These are phyloP conservation scores for Porphyrio hochstetteri DNA, from an alignment of 2,113 vertebrate genomes.

Conservation along the genomic window DNA sequence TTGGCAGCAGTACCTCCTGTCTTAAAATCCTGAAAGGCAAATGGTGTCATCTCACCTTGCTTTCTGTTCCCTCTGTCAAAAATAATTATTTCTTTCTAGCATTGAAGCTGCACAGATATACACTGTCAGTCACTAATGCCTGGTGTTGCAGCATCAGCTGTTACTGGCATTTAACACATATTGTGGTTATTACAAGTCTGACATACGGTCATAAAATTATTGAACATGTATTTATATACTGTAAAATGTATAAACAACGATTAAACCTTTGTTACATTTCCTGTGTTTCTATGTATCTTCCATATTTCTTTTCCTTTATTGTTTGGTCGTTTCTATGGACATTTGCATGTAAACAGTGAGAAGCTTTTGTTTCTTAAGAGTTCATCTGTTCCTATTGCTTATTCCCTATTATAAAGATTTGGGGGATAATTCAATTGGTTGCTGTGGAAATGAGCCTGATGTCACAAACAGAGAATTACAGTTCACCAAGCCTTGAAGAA, in stretches of 20 bases:
- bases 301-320: background rate
- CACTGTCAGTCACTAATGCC: background rate
- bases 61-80: background rate
- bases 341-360: slow-evolving; percentile 30
- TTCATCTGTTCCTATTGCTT: slow-evolving; percentile 30
- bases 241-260: background rate
- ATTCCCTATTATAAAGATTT: slow-evolving; percentile 29
- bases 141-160: background rate
- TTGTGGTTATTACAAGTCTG: background rate
- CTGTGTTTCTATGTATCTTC: background rate
- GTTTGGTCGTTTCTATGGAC: slow-evolving; percentile 42
- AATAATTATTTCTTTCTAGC: background rate
- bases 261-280: background rate
- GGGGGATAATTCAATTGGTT: slow-evolving; percentile 49
- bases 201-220: background rate
- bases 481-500: slow-evolving; percentile 28
- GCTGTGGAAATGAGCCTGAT: slow-evolving; percentile 59
- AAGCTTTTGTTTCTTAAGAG: slow-evolving; percentile 11
- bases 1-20: background rate
- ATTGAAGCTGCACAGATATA: background rate
- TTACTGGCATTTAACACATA: background rate
- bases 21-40: background rate
- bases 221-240: background rate
- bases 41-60: background rate
- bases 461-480: slow-evolving; percentile 44